Conservation (phyloP, 2,888 invertebrate species). For the Oscheius sp. region DNA sequence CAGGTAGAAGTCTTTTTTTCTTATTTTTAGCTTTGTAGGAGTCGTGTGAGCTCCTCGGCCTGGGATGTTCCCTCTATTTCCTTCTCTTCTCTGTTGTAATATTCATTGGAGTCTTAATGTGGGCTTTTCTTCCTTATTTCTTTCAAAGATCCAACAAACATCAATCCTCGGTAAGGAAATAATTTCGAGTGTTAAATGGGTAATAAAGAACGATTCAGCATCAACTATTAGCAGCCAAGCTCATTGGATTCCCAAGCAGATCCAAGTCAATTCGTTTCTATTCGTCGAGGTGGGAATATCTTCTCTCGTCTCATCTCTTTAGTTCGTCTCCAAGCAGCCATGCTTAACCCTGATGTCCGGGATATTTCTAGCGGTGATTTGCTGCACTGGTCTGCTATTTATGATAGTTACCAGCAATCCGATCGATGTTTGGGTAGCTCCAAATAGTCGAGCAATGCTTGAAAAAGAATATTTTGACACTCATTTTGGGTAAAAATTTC, state of each 20-base stretch:
- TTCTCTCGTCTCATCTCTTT: slow-evolving; percentile 67
- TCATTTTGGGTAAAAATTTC: slow-evolving; percentile 78
- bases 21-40: slow-evolving; percentile 4
- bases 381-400: slow-evolving; percentile 82
- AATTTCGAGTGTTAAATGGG: not conserved
- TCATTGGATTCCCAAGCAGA: slow-evolving; percentile 21
- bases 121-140: not conserved
- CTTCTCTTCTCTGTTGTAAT: slow-evolving; percentile 18
- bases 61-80: slow-evolving; percentile 23
- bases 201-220: not conserved
- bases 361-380: slow-evolving; percentile 76
- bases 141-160: not conserved
- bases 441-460: slow-evolving; percentile 83
- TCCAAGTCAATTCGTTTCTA: slow-evolving; percentile 2
- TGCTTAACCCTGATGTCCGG: slow-evolving; percentile 81
- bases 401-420: slow-evolving; percentile 71
- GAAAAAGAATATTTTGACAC: slow-evolving; percentile 90
- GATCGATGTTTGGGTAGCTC: slow-evolving; percentile 94
- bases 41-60: slow-evolving; percentile 15
- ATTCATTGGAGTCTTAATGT: slow-evolving; percentile 3
- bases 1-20: not conserved
- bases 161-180: not conserved
- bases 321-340: slow-evolving; percentile 81
- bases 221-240: slow-evolving; percentile 9
- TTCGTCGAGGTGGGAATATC: slow-evolving; percentile 6